These are phyloP conservation scores for Anomalospiza imberbis DNA, from an alignment of 2,797 vertebrate genomes.

Conservation along the genomic window DNA sequence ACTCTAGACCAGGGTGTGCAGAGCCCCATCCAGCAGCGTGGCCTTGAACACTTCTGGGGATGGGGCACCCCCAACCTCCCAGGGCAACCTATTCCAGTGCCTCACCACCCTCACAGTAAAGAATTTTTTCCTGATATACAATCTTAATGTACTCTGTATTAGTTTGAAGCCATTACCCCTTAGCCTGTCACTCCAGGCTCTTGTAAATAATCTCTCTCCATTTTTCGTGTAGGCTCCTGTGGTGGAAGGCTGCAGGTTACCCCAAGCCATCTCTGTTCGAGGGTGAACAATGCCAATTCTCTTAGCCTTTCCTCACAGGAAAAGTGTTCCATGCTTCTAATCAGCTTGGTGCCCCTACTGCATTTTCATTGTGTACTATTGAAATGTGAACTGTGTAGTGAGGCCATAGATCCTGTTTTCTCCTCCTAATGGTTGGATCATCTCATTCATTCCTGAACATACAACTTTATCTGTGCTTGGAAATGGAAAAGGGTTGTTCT, in stretches of 20 bases:
- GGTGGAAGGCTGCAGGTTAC: not conserved
- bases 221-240: not conserved
- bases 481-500: not conserved
- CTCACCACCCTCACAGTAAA: not conserved
- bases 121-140: not conserved
- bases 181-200: not conserved
- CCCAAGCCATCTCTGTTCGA: not conserved
- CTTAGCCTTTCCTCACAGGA: not conserved
- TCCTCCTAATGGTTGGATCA: not conserved
- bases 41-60: not conserved
- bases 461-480: not conserved
- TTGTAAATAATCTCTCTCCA: not conserved
- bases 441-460: not conserved
- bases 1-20: not conserved
- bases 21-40: not conserved
- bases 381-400: not conserved
- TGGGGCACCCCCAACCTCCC: not conserved
- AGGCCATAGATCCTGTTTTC: not conserved
- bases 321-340: not conserved
- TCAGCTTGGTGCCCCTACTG: not conserved
- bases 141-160: not conserved
- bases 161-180: not conserved
- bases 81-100: not conserved
- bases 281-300: not conserved
- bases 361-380: not conserved